Evolutionary conservation across 1,140 invertebrate genomes (phyloP), one percentile per base, ranked within the genome.

Genomic region (Grapholita molesta): DNA sequence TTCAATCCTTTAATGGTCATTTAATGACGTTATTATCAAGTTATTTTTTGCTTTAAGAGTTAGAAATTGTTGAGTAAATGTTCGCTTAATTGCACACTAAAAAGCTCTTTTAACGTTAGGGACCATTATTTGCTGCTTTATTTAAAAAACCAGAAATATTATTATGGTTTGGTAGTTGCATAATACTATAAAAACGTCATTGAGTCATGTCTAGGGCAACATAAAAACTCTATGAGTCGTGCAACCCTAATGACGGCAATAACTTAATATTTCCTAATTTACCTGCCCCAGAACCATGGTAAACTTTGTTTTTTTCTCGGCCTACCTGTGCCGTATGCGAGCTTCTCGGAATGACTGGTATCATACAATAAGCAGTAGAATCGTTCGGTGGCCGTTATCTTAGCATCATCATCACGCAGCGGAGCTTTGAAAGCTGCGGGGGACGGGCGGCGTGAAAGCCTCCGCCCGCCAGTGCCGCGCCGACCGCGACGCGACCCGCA

Each of bases 321-420:
- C 72, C 69, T 78, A 72, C 73, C 74, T 75, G 70, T 66, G 66
- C 71, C 24, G 23, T 53, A 67, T 70, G 68, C 52, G 72, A 68
- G 68, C 69, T 68, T 78, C 79, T 79, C 32, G 69, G 80, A 83
- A 80, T 79, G 72, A 76, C 74, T 84, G 71, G 76, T 74, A 83
- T 84, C 78, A 80, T 85, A 86, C 84, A 88, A 88, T 89, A 91
- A 91, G 88, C 88, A 87, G 83, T 84, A 83, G 78, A 89, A 88
- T 86, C 87, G 84, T 85, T 85, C 84, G 80, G 83, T 83, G 81
- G 80, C 85, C 84, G 88, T 91, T 88, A 91, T 89, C 86, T 87
- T 70, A 74, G 82, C 79, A 89, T 88, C 85, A 88, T 90, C 86
- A 85, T 88, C 85, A 86, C 80, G 84, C 78, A 82, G 80, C 74